Base-by-base conservation (phyloP, 2,888 invertebrate genomes). In the Pachycephus smyrnensis region DNA sequence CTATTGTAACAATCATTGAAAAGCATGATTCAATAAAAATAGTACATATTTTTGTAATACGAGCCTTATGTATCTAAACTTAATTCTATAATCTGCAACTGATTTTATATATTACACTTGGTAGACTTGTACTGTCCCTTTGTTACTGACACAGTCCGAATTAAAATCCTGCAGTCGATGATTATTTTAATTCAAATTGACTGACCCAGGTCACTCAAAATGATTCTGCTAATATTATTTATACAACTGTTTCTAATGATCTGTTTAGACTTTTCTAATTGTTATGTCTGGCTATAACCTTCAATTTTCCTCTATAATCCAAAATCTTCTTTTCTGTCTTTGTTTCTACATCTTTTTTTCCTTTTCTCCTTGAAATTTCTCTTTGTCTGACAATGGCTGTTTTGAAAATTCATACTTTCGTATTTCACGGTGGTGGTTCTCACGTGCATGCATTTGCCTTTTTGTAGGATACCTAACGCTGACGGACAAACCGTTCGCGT, bases 401-500 rank as follows among this genome's bases (percentile, higher is more conserved):
- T 33, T 71, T 71, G 12, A 33, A 32, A 15, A 32, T 71, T 71
- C 30, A 3, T 71, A 30, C 30, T 73, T 12, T n/a, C 35, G n/a
- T 69, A 55, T 36, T 36, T 79, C 73, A 68, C 73, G 81, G 77
- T 81, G 82, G 75, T 75, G 80, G 80, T 80, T 80, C 77, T 82
- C 76, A 77, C 68, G 79, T 77, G 68, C 68, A 35, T n/a, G 74
- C 36, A 36, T 74, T 74, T 74, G 74, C 36, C 33, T 74, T 35
- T 74, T 74, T 74, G 36, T 74, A 74, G 74, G 36, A 12, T 35
- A 74, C 69, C 75, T 78, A 71, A 75, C 30, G 9, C 73, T 68
- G 36, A 68, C 30, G 79, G 79, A 75, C 40, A 86, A 93, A 30
- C 94, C 94, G 88, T 84, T 82, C 79, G 79, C 76, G 33, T 87